phyloP scores from a whole-genome alignment of 23 tunicate species.

The Ciona savignyi region DNA sequence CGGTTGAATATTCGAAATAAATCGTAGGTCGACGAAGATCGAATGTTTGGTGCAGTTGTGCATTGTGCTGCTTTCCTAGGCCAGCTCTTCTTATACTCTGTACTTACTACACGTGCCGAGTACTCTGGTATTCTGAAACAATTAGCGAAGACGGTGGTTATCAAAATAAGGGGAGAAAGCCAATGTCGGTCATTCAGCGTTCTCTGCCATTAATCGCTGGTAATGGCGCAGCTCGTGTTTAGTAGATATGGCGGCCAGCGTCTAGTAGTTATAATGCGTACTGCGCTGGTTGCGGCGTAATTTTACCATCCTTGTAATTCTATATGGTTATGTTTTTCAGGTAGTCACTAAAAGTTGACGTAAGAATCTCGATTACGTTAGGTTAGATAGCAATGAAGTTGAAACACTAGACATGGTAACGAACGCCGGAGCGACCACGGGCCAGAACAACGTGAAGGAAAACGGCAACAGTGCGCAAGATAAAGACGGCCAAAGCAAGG shows the following conservation, averaged over 20 bases:
- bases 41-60: slow-evolving; percentile 54
- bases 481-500: slow-evolving; percentile 1
- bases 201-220: background rate
- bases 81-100: slow-evolving; percentile 75
- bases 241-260: background rate
- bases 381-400: background rate
- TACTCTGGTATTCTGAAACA: slow-evolving; percentile 81
- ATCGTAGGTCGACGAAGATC: slow-evolving; percentile 28
- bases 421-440: slow-evolving; percentile 42
- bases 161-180: slow-evolving; percentile 83
- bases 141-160: slow-evolving; percentile 81
- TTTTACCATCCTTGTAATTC: background rate
- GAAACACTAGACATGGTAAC: slow-evolving; percentile 57
- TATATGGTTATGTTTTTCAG: background rate
- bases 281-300: background rate
- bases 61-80: slow-evolving; percentile 55
- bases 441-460: slow-evolving; percentile 24
- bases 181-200: slow-evolving; percentile 49
- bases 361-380: background rate
- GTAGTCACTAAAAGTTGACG: background rate
- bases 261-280: background rate
- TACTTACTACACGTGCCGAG: slow-evolving; percentile 77
- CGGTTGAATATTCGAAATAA: slow-evolving; percentile 55
- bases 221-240: background rate
- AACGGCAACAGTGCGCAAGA: slow-evolving; percentile 52